These are phyloP conservation scores for Clitarchus hookeri DNA, from an alignment of 2,888 invertebrate genomes.

Conservation along the genomic window DNA sequence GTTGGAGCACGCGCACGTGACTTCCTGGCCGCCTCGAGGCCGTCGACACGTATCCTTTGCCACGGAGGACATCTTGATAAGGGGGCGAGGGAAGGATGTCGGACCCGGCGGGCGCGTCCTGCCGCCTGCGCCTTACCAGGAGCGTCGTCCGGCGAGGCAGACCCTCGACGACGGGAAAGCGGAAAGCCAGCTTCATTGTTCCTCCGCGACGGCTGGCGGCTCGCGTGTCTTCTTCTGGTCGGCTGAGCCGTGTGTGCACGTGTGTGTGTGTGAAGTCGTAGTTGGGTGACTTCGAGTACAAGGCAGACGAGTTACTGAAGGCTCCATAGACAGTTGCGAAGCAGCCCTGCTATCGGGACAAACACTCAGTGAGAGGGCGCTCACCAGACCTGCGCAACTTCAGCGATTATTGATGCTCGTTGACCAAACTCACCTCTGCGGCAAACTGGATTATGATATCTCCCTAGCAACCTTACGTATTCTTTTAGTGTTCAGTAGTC, in stretches of 20 bases:
- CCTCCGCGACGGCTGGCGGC: not conserved
- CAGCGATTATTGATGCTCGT: not conserved
- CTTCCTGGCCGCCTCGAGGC: not conserved
- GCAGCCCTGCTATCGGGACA: not conserved
- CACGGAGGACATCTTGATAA: not conserved
- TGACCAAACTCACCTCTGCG: not conserved
- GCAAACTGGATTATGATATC: not conserved
- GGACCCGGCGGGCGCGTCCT: not conserved
- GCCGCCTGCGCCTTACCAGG: no score
- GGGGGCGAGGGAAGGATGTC: not conserved
- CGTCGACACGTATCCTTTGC: not conserved
- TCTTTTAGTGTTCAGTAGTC: not conserved
- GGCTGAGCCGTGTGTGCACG: not conserved
- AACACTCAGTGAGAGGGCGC: not conserved
- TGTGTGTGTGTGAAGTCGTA: not conserved
- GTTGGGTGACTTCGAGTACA: constrained; percentile 7
- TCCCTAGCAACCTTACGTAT: no score
- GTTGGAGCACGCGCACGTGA: not conserved
- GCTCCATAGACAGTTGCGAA: not conserved
- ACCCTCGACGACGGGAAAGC: constrained; percentile 2
- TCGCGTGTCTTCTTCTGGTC: constrained; percentile 7
- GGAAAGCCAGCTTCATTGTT: not conserved
- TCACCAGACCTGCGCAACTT: not conserved
- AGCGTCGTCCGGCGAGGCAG: not conserved
- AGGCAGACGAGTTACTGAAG: constrained; percentile 1